Evolutionary conservation across 2,797 vertebrate species (phyloP), one percentile per base, ranked within the genome.

Genomic region (Loriculus beryllinus): DNA sequence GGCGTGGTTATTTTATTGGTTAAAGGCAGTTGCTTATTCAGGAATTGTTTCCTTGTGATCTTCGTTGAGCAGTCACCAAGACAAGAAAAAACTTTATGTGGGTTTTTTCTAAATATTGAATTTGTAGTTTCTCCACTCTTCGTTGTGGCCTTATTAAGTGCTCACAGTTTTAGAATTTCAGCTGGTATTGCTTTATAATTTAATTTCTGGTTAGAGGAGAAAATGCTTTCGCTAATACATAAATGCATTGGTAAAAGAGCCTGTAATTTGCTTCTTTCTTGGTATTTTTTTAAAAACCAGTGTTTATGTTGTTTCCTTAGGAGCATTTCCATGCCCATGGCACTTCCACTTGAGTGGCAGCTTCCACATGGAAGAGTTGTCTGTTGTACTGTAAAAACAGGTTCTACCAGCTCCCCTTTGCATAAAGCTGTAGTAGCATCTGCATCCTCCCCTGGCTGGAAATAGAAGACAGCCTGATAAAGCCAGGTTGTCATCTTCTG

Each of bases 251-350:
- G 13, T 51, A 74, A 88, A n/a, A 19, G 17, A 84, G 13, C 28
- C 35, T 84, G 35, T 43, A 49, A 56, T 52, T 72, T 63, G 7
- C 3, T 51, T 59, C 72, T 65, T 65, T 31, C 3, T n/a, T 42
- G 12, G 7, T 1, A 6, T 11, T 21, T 56, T 49, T 60, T 39
- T 28, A 2, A 1, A 1, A 65, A 31, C 2, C 14, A 31, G 14
- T 48, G 40, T 54, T 67, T 63, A 29, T 37, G 60, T 74, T 19
- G 6, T 79, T 54, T 71, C 40, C 13, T 62, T 79, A 37, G 5
- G 31, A 82, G 25, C 14, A 29, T 68, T 71, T 82, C 3, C 6
- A n/a, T 56, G 40, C 29, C n/a, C 0, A 1, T 8, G 9, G 18
- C 40, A 23, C 25, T 80, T 71, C 35, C 65, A 22, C 45, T 52